Percentiles rank a stretch among this genome's conserved stretches.
phyloP scores from a whole-genome alignment of 2,797 vertebrate species.

The Hylomyscus alleni region DNA sequence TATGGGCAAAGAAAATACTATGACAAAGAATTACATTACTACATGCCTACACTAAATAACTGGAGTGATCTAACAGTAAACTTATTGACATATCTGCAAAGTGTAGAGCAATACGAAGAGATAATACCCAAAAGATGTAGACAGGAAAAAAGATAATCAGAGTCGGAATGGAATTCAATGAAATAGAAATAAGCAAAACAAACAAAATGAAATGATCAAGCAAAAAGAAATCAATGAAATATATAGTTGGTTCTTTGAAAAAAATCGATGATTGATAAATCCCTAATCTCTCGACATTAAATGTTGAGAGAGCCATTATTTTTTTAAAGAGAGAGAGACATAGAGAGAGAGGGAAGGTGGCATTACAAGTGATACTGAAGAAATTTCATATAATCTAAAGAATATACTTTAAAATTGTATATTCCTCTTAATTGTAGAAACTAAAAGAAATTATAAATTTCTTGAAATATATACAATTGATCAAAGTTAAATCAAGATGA shows the following conservation, averaged over 20 bases:
- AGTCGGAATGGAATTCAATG: background rate
- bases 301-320: background rate
- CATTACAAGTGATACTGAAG: background rate
- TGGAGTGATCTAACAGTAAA: background rate
- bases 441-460: background rate
- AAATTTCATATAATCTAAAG: background rate
- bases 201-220: background rate
- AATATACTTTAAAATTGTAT: background rate
- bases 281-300: too few relatives aligned
- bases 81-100: background rate
- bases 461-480: background rate
- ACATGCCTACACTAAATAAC: background rate
- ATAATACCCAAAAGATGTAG: background rate
- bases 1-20: background rate
- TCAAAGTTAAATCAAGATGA: background rate
- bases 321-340: background rate
- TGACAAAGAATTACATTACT: background rate
- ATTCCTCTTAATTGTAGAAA: background rate
- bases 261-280: background rate
- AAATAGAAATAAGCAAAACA: background rate
- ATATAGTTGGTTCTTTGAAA: background rate
- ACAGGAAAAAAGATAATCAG: background rate
- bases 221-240: background rate
- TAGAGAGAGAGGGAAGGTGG: background rate
- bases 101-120: background rate